Evolutionary conservation across 1,140 invertebrate species (phyloP).

Genomic region (Micrasema minimum): DNA sequence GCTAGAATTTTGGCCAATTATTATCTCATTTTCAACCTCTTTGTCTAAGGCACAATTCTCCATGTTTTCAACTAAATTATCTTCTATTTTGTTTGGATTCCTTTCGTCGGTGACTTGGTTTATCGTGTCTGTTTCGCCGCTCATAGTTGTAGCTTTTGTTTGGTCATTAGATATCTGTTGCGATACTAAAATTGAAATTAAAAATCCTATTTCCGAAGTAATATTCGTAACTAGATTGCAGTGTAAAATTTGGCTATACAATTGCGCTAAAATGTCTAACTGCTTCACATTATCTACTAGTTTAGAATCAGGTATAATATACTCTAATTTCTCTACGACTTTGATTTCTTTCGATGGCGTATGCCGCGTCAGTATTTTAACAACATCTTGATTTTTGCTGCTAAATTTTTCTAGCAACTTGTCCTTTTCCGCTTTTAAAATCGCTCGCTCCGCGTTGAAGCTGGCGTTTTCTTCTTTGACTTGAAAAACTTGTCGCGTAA

Average conservation of each 20-base stretch:
- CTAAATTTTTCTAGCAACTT: slow-evolving; percentile 66
- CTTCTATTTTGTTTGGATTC: no score
- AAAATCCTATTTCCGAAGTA: slow-evolving; percentile 62
- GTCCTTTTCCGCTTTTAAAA: slow-evolving; percentile 61
- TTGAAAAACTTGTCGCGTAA: slow-evolving; percentile 59
- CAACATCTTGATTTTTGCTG: slow-evolving; percentile 44
- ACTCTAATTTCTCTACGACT: slow-evolving; percentile 56
- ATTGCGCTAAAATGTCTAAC: slow-evolving; percentile 59
- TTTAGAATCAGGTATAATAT: slow-evolving; percentile 55
- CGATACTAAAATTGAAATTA: slow-evolving; percentile 61
- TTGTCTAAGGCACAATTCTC: neutral
- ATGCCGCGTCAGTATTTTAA: slow-evolving; percentile 17
- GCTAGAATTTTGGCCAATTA: neutral
- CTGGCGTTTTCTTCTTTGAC: slow-evolving; percentile 57
- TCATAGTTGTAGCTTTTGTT: no score
- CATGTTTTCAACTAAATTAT: neutral
- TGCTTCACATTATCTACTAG: slow-evolving; percentile 58
- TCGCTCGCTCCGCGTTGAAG: slow-evolving; percentile 61
- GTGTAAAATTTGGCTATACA: slow-evolving; percentile 61
- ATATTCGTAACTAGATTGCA: slow-evolving; percentile 62
- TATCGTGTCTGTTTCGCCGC: no score
- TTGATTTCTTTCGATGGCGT: slow-evolving; percentile 6
- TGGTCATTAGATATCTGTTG: slow-evolving; percentile 57
- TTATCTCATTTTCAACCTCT: neutral
- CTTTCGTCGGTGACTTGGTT: no score